Conservation (phyloP, 2,797 vertebrate species). For the Leucoraja ocellata region DNA sequence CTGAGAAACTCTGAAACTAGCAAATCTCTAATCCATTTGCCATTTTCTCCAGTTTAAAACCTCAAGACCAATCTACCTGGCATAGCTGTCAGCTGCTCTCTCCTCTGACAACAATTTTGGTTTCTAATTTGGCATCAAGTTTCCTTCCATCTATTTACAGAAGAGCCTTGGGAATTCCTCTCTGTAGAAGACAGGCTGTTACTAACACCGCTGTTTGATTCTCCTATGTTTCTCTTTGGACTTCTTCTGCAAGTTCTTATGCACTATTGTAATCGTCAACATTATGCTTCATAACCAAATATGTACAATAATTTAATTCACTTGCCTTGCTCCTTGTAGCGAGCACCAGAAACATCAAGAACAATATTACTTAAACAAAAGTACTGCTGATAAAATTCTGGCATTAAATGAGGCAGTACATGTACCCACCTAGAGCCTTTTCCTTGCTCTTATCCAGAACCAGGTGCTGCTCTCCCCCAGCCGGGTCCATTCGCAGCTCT, state of each 20-base stretch:
- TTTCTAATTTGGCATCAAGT: constrained; percentile 3
- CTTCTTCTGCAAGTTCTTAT: background rate
- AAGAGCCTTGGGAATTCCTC: background rate
- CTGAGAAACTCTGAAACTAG: background rate
- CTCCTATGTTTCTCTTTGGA: background rate
- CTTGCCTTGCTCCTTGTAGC: background rate
- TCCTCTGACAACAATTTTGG: background rate
- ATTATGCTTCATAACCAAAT: background rate
- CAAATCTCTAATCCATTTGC: background rate
- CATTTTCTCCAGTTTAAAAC: background rate
- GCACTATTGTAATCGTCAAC: background rate
- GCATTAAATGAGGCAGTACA: background rate
- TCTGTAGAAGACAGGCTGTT: background rate
- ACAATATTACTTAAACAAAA: background rate
- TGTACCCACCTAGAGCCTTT: constrained; percentile 61
- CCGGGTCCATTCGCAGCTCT: constrained; percentile 71
- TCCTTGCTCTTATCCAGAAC: constrained; percentile 63
- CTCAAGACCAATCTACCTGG: background rate
- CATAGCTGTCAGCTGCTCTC: background rate
- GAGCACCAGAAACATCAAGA: background rate
- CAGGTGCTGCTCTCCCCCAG: constrained; percentile 73
- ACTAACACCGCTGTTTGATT: background rate
- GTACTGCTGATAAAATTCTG: background rate
- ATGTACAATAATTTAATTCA: background rate
- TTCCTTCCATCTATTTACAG: background rate